Evolutionary conservation across 2,797 vertebrate species (phyloP).

Genomic region (Australoheros facetus): DNA sequence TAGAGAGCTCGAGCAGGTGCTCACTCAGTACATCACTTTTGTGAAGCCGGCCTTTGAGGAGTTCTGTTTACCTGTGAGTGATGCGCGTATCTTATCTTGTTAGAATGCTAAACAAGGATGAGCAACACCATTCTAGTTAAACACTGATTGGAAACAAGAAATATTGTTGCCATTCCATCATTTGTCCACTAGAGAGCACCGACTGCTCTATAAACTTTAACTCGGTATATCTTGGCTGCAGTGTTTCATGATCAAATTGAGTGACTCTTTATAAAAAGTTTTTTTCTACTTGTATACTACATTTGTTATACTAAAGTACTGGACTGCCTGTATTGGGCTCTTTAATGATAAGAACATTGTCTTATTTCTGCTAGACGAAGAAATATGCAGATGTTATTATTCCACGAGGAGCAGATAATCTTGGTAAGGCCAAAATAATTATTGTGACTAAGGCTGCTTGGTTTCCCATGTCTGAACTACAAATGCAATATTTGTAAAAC

Average conservation of each 20-base stretch:
- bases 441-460: background rate
- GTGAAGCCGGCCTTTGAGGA: constrained; percentile 99
- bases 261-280: too few species aligned
- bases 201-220: background rate
- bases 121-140: background rate
- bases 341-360: background rate
- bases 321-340: background rate
- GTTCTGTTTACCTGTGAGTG: constrained; percentile 96
- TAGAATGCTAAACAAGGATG: background rate
- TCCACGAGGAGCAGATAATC: constrained; percentile 94
- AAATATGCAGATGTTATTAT: constrained; percentile 99
- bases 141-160: background rate
- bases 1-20: constrained; percentile 93
- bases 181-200: background rate
- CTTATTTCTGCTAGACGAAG: constrained; percentile 86
- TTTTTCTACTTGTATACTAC: background rate
- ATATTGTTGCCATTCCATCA: background rate
- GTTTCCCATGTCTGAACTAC: too few species aligned
- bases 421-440: constrained; percentile 81
- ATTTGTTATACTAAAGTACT: too few species aligned
- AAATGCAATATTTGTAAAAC: background rate
- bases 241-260: too few species aligned
- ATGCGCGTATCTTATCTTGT: background rate
- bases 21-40: constrained; percentile 96
- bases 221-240: too few species aligned